phyloP scores from a whole-genome alignment of 1,140 invertebrate species.

The Mycetomoellerius zeteki region DNA sequence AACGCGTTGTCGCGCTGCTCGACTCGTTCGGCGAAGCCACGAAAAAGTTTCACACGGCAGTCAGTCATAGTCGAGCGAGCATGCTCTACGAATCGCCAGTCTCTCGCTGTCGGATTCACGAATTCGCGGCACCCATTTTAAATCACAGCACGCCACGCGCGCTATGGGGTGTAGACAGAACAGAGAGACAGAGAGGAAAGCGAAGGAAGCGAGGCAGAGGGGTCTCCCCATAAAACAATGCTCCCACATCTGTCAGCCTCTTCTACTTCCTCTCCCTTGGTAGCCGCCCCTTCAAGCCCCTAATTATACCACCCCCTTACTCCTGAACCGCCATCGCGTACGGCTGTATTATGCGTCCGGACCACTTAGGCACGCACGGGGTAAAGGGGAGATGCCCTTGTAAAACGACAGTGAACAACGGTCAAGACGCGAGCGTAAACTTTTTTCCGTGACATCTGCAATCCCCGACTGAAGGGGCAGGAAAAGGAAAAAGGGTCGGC shows the following conservation, averaged over 20 bases:
- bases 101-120: constrained; percentile 77
- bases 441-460: constrained; percentile 76
- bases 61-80: constrained; percentile 50
- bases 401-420: constrained; percentile 82
- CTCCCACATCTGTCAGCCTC: constrained; percentile 88
- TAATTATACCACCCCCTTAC: constrained; percentile 85
- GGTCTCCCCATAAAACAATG: constrained; percentile 87
- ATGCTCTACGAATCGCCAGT: constrained; percentile 59
- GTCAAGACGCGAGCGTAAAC: constrained; percentile 83
- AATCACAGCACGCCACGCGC: constrained; percentile 84
- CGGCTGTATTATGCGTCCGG: constrained; percentile 86
- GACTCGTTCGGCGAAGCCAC: constrained; percentile 17
- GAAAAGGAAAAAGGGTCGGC: constrained; percentile 45
- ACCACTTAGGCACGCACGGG: constrained; percentile 87
- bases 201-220: constrained; percentile 66
- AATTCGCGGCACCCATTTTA: constrained; percentile 84
- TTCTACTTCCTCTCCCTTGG: constrained; percentile 83
- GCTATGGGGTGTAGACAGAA: constrained; percentile 74
- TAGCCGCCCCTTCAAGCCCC: constrained; percentile 84
- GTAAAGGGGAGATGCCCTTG: constrained; percentile 81
- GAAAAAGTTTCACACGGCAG: constrained; percentile 68
- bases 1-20: constrained; percentile 49
- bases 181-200: constrained; percentile 65
- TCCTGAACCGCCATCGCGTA: constrained; percentile 75
- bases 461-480: constrained; percentile 52